Evolutionary conservation across 2,113 vertebrate genomes (phyloP).

Genomic region (Oncorhynchus clarkii): DNA sequence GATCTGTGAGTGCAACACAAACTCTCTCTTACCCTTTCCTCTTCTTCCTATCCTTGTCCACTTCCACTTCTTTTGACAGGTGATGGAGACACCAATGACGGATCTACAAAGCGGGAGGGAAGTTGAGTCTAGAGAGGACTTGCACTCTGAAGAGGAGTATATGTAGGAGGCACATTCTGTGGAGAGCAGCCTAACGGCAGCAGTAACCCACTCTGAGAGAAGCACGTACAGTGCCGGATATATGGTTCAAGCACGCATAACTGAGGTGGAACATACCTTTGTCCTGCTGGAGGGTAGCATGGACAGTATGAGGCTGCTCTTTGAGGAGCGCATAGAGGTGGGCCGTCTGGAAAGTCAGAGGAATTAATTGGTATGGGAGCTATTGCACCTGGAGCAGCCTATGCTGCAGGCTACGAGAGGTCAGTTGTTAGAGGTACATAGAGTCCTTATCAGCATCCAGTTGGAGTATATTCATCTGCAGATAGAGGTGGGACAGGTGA

Average conservation of each 20-base stretch:
- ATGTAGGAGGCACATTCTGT: conserved; percentile 2
- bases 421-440: conserved; percentile 71
- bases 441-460: conserved; percentile 75
- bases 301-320: conserved; percentile 43
- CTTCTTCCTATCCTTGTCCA: not conserved
- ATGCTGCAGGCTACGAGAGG: conserved; percentile 77
- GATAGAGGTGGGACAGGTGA: conserved; percentile 80
- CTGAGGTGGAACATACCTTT: not conserved
- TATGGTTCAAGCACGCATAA: not conserved
- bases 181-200: not conserved
- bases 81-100: conserved; percentile 41
- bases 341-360: conserved; percentile 76
- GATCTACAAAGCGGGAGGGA: not conserved
- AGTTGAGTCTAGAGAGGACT: conserved; percentile 10
- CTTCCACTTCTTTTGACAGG: not conserved
- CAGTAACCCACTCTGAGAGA: not conserved
- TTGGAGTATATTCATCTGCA: conserved; percentile 75
- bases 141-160: not conserved
- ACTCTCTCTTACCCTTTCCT: no score
- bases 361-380: conserved; percentile 78
- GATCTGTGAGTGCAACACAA: not conserved
- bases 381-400: conserved; percentile 77
- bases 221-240: not conserved
- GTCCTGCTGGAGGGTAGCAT: conserved; percentile 15
- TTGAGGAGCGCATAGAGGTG: conserved; percentile 77